Evolutionary conservation across 2,888 invertebrate species (phyloP).

Genomic region (Micoletzkya japonica): DNA sequence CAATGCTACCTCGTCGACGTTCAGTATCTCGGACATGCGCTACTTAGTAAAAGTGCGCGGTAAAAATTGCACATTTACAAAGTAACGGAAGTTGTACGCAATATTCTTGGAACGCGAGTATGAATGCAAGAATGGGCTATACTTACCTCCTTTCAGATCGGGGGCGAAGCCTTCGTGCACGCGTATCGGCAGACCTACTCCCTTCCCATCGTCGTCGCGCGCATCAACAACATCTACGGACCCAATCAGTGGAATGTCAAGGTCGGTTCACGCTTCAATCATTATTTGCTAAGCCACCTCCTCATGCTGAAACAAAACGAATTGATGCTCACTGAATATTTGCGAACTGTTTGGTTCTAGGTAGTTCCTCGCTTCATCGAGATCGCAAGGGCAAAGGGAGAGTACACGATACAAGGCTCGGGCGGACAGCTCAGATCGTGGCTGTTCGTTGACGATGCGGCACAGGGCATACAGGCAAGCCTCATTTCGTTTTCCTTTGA

Average conservation of each 20-base stretch:
- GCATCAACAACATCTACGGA: slow-evolving; percentile 63
- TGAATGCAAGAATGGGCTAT: too few relatives aligned
- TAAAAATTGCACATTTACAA: too few relatives aligned
- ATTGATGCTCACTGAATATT: not conserved
- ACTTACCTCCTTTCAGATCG: slow-evolving; percentile 50
- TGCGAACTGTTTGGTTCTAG: slow-evolving; percentile 23
- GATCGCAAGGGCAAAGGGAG: slow-evolving; percentile 51
- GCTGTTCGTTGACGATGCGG: slow-evolving; percentile 62
- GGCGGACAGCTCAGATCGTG: slow-evolving; percentile 46
- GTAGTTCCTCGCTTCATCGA: slow-evolving; percentile 61
- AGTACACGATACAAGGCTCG: slow-evolving; percentile 55
- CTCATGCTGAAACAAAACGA: not conserved
- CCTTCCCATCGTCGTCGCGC: slow-evolving; percentile 56
- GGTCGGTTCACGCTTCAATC: slow-evolving; percentile 28
- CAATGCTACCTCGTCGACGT: too few relatives aligned
- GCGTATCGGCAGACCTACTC: slow-evolving; percentile 48
- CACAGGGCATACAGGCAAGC: slow-evolving; percentile 40
- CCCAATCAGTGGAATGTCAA: slow-evolving; percentile 63
- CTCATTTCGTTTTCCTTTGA: not conserved
- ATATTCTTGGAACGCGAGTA: too few relatives aligned
- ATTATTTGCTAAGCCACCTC: not conserved
- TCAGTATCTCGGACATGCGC: too few relatives aligned
- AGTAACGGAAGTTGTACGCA: too few relatives aligned
- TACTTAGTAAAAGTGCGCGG: too few relatives aligned
- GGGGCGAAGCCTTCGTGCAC: slow-evolving; percentile 56